Conservation (phyloP, 2,888 invertebrate genomes). For the Tinea trinotella region DNA sequence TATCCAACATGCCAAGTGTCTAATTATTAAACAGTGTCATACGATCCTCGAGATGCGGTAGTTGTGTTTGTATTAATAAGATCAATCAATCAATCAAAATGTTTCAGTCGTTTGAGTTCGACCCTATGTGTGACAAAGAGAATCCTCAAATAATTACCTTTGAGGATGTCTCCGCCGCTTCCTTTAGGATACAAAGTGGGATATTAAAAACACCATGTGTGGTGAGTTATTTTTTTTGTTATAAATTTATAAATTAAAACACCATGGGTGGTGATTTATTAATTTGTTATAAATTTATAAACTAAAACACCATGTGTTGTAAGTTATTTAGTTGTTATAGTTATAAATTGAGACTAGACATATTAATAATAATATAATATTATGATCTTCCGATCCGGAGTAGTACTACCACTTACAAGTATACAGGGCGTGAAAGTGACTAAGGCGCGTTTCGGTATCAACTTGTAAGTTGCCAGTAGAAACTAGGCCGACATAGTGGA, state of each 20-base stretch:
- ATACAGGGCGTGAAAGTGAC: no score
- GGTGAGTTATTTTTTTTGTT: constrained; percentile 61
- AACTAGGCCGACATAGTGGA: no score
- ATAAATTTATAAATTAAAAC: no score
- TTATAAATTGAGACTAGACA: no score
- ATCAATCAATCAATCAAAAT: constrained; percentile 27
- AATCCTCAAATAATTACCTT: constrained; percentile 81
- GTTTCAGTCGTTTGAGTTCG: constrained; percentile 61
- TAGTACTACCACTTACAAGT: no score
- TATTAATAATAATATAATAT: no score
- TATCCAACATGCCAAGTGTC: not conserved
- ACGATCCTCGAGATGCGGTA: constrained; percentile 15
- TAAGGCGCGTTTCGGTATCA: no score
- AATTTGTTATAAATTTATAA: not conserved
- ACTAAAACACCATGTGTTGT: no score
- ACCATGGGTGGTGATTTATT: no score
- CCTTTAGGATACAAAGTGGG: constrained; percentile 88
- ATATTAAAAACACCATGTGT: constrained; percentile 89
- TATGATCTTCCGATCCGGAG: no score
- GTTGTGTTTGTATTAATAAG: not conserved
- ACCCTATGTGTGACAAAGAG: constrained; percentile 77
- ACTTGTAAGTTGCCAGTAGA: no score
- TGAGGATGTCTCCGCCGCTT: constrained; percentile 91
- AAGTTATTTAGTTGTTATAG: no score
- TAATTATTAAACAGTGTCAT: not conserved